Evolutionary conservation across 2,888 invertebrate genomes (phyloP).

Genomic region (Scaptomyza cyrtandrae): DNA sequence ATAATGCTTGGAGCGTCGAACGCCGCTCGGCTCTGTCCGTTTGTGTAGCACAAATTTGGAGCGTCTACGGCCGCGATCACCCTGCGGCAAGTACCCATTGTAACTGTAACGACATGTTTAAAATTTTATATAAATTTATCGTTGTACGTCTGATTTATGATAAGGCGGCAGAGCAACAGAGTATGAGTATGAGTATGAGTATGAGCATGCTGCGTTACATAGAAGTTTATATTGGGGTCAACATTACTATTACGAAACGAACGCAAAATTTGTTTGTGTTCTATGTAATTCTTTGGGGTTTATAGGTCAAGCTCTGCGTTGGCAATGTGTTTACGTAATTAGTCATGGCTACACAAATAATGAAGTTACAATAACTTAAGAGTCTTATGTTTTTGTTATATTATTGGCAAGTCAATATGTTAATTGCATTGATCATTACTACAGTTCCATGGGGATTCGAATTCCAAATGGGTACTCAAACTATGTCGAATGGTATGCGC

Average conservation of each 20-base stretch:
- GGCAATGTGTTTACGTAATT: slow-evolving; percentile 60
- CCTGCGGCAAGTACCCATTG: slow-evolving; percentile 96
- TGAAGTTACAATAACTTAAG: slow-evolving; percentile 51
- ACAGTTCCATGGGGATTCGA: slow-evolving; percentile 14
- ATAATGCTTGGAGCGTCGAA: slow-evolving; percentile 97
- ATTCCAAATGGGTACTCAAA: background rate
- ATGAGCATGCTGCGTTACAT: slow-evolving; percentile 7
- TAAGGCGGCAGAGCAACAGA: slow-evolving; percentile 13
- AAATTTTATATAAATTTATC: slow-evolving; percentile 14
- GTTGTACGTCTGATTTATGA: slow-evolving; percentile 42
- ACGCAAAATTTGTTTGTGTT: background rate
- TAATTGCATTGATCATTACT: slow-evolving; percentile 50
- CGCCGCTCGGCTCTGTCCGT: slow-evolving; percentile 94
- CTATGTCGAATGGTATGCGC: slow-evolving; percentile 35
- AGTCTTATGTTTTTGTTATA: slow-evolving; percentile 27
- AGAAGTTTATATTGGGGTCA: slow-evolving; percentile 22
- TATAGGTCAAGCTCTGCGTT: slow-evolving; percentile 71
- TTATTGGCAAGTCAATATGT: slow-evolving; percentile 42
- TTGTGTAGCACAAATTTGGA: slow-evolving; percentile 97
- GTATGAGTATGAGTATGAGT: slow-evolving; percentile 12
- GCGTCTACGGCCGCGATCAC: slow-evolving; percentile 95
- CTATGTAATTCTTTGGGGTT: slow-evolving; percentile 43
- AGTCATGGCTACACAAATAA: slow-evolving; percentile 42
- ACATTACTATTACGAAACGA: slow-evolving; percentile 38
- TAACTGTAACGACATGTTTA: slow-evolving; percentile 87